phyloP scores from a whole-genome alignment of 1,140 invertebrate genomes.

The Euborellia annulipes region DNA sequence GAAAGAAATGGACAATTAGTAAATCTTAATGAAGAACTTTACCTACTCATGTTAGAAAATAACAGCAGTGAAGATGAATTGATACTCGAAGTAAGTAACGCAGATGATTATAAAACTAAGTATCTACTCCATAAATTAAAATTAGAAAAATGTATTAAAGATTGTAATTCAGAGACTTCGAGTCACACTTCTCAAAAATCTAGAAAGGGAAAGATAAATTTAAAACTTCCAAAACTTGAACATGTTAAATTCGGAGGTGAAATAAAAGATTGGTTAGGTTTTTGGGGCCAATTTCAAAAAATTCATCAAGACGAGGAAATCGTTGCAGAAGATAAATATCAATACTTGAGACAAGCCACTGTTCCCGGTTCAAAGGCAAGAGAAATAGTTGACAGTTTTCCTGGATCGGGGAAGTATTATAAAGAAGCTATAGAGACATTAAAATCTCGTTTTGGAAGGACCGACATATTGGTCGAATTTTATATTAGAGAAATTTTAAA shows the following conservation, averaged over 20 bases:
- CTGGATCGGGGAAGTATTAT: conserved; percentile 19
- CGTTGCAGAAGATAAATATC: conserved; percentile 17
- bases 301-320: conserved; percentile 22
- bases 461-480: conserved; percentile 20
- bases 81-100: too few species aligned
- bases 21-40: too few species aligned
- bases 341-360: conserved; percentile 17
- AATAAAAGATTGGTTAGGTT: conserved; percentile 23
- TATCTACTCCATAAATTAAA: too few species aligned
- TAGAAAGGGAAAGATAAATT: neutral
- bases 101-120: too few species aligned
- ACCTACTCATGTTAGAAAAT: too few species aligned
- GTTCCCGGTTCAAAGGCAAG: conserved; percentile 11
- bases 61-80: too few species aligned
- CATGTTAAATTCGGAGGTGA: conserved; percentile 21
- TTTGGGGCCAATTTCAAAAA: conserved; percentile 24
- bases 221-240: conserved; percentile 21
- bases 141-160: too few species aligned
- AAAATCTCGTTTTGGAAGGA: conserved; percentile 19
- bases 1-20: too few species aligned
- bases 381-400: conserved; percentile 17
- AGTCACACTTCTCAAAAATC: too few species aligned
- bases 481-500: conserved; percentile 22
- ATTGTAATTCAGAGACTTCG: too few species aligned
- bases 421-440: conserved; percentile 17